Base-by-base conservation (phyloP, 2,797 vertebrate species). In the Chromobotia macracanthus region DNA sequence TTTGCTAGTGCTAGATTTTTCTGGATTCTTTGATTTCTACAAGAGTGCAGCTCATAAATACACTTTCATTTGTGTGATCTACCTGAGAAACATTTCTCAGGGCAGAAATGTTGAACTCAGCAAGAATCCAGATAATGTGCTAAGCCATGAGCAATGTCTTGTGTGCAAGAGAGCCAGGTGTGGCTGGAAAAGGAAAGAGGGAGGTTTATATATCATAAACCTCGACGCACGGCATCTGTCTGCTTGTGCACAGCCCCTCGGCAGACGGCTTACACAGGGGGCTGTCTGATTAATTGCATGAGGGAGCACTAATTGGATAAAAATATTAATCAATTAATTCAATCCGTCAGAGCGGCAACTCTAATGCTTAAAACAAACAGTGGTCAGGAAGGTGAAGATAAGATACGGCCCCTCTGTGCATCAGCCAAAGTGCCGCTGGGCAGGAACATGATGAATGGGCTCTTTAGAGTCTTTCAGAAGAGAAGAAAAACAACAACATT, bases 301-400 rank as follows among this genome's bases (percentile, higher is more conserved):
- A 92, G 89, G 90, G 89, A 90, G 84, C 90, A 92, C 89, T 93
- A 93, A 94, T 94, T 93, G 91, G 90, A 93, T 92, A 89, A 92
- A 93, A 90, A 89, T 90, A 93, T 92, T 92, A 90, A 93, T 94
- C 90, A 93, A 93, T 93, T 91, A 92, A 93, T 91, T 92, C 88
- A 80, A 90, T 89, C 90, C 90, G 91, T 91, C 89, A 90, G 90
- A 87, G 89, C 89, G 90, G 90, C 88, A 89, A 87, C 69, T 56
- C 84, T 92, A 93, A 93, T 90, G 89, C 91, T 89, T 90, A 87
- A 89, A 88, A 92, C 91, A 93, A 93, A 93, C 90, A 92, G 70
- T 83, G 84, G 80, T 79, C 50, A 84, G 88, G 88, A 61, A 70
- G 79, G 60, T 66, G 80, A 75, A 79, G 73, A 82, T 80, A 80